Evolutionary conservation across 2,113 vertebrate species (phyloP), one percentile per base, ranked within the genome.

Genomic region (Nothoprocta pentlandii): DNA sequence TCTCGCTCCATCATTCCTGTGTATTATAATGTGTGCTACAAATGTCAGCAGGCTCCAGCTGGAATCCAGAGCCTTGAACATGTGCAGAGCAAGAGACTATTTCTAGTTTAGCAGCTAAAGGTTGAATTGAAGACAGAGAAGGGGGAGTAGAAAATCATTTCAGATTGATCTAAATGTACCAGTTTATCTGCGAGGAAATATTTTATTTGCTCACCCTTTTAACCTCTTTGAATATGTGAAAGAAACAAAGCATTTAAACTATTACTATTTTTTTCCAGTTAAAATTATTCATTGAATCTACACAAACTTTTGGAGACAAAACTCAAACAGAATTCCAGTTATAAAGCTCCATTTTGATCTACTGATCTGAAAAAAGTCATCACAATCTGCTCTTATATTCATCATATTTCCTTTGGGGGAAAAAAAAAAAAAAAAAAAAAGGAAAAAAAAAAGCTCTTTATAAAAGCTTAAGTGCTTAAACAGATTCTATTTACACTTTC

Each of bases 61-160:
- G 93, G 79, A 90, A 85, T 85, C 82, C 63, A 90, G 30, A 90
- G 47, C 42, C 85, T 77, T 70, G 59, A 89, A 39, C 25, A 51
- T 9, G 15, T 9, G 12, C 69, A 84, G 42, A 86, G 76, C 19
- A 39, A 80, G 23, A 88, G 12, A 39, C 17, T 56, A 71, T 71
- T 89, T 80, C 56, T 64, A 25, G 78, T 90, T 85, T 68, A 81
- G 47, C 39, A 86, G 61, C 47, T 90, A 80, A 80, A 68, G n/a
- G 42, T 28, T 90, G 69, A 92, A 79, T 61, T 26, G 26, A 80
- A 75, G 32, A 75, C 30, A 10, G 32, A 51, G 51, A 90, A 74
- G 7, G 5, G 13, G 20, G 25, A 69, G 41, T 44, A 77, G 30
- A 67, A 88, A 78, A 85, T 41, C 12, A 32, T 74, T 88, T 83